Conservation (phyloP, 2,888 invertebrate genomes). For the Cylindroiulus punctatus region DNA sequence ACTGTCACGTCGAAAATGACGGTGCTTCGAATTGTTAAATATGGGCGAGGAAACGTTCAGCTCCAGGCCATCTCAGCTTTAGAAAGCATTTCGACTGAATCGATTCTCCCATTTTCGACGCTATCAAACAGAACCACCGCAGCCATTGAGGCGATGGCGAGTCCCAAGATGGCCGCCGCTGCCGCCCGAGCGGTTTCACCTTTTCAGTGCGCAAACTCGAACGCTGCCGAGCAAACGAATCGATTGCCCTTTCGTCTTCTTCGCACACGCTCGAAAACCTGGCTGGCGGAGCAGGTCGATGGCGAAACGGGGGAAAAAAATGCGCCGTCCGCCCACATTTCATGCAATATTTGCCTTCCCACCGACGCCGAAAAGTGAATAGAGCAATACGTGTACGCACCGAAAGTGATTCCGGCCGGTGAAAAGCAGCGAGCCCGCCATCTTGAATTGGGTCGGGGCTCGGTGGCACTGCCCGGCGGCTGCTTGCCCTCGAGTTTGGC, state of each 20-base stretch:
- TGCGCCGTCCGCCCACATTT: neutral
- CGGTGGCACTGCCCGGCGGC: neutral
- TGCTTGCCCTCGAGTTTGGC: neutral
- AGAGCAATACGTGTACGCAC: neutral
- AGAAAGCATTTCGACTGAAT: too few relatives aligned
- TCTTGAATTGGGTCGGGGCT: neutral
- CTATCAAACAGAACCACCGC: too few relatives aligned
- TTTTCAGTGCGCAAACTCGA: neutral
- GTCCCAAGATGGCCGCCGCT: neutral
- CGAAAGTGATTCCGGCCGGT: constrained; percentile 25
- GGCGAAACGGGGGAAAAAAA: neutral
- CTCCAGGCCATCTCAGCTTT: too few relatives aligned
- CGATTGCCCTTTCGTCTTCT: constrained; percentile 32
- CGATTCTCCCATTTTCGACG: too few relatives aligned
- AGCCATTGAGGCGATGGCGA: too few relatives aligned
- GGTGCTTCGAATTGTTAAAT: neutral
- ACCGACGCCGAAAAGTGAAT: constrained; percentile 13
- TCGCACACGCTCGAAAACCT: neutral
- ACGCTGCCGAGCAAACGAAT: neutral
- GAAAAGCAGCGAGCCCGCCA: constrained; percentile 32
- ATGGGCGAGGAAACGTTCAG: too few relatives aligned
- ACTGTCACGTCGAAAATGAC: neutral
- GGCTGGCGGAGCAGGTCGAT: neutral
- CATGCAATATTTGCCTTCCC: constrained; percentile 24
- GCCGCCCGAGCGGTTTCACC: neutral